Conservation (phyloP, 92 coral and sea anemone species). For the Porites rus region DNA sequence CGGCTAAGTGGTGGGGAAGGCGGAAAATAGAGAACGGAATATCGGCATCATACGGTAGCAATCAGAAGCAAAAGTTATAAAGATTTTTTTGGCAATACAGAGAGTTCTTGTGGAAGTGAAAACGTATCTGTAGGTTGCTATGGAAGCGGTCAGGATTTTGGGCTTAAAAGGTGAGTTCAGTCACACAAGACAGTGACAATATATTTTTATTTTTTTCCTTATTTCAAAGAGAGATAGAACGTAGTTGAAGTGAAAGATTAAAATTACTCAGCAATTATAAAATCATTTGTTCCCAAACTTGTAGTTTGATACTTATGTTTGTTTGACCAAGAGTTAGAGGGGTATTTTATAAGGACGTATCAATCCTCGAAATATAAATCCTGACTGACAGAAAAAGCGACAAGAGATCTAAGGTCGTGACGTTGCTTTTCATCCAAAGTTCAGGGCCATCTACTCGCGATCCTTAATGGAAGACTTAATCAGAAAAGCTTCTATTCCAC, state of each 20-base stretch:
- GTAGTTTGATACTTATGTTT: conserved; percentile 15
- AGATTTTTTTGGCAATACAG: background rate
- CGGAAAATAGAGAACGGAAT: background rate
- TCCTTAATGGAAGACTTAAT: conserved; percentile 1
- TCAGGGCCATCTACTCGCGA: background rate
- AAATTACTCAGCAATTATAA: background rate
- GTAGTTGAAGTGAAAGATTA: background rate
- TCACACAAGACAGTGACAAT: background rate
- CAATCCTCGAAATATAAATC: background rate
- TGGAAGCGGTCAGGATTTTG: background rate
- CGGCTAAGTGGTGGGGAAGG: background rate
- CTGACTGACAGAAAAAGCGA: background rate
- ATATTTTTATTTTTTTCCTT: background rate
- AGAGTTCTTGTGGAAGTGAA: background rate
- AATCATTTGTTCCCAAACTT: background rate
- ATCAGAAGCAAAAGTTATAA: background rate
- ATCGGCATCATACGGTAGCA: background rate
- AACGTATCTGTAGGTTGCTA: conserved; percentile 2
- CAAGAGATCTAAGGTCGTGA: background rate
- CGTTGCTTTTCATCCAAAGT: background rate
- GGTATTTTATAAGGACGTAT: background rate
- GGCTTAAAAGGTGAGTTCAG: conserved; percentile 12
- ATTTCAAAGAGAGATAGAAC: background rate
- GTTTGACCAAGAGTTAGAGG: background rate
- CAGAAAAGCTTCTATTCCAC: background rate